phyloP scores from a whole-genome alignment of 2,888 invertebrate species.

The Ichneumoninae sp. region DNA sequence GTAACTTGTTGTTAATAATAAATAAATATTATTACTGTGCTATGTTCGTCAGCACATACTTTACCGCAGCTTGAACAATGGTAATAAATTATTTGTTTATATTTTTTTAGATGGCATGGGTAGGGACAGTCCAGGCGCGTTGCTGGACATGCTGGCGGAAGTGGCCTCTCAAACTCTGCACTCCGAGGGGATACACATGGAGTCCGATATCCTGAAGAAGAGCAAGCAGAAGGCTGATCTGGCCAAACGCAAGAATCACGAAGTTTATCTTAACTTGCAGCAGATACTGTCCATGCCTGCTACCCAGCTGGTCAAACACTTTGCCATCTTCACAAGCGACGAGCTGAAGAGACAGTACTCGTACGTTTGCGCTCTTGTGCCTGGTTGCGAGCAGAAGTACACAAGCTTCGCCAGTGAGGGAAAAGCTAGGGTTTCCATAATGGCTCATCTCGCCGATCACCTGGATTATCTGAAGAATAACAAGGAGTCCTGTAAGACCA shows the following conservation, averaged over 20 bases:
- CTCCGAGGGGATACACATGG: slow-evolving; percentile 78
- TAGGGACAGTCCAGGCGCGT: slow-evolving; percentile 81
- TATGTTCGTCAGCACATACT: background rate
- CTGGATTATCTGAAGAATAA: slow-evolving; percentile 80
- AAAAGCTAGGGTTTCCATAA: slow-evolving; percentile 85
- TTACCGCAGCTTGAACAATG: background rate
- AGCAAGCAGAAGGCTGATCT: slow-evolving; percentile 68
- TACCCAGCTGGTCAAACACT: slow-evolving; percentile 85
- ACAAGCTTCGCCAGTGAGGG: slow-evolving; percentile 87
- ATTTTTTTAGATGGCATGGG: slow-evolving; percentile 76
- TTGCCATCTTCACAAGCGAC: slow-evolving; percentile 85
- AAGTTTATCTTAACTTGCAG: slow-evolving; percentile 72
- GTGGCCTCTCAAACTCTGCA: slow-evolving; percentile 86
- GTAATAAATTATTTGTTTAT: background rate
- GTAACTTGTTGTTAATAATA: too few relatives aligned
- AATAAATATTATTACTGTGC: too few relatives aligned
- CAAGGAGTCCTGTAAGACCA: slow-evolving; percentile 75
- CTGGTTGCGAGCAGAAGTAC: slow-evolving; percentile 84
- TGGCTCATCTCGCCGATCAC: slow-evolving; percentile 85
- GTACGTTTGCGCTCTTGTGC: slow-evolving; percentile 85
- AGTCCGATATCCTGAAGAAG: slow-evolving; percentile 65
- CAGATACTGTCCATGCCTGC: slow-evolving; percentile 83
- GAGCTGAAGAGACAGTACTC: slow-evolving; percentile 86
- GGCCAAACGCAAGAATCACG: slow-evolving; percentile 73
- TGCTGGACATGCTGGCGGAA: slow-evolving; percentile 86